phyloP scores from a whole-genome alignment of 2,113 vertebrate genomes.

The Lutjanus erythropterus region DNA sequence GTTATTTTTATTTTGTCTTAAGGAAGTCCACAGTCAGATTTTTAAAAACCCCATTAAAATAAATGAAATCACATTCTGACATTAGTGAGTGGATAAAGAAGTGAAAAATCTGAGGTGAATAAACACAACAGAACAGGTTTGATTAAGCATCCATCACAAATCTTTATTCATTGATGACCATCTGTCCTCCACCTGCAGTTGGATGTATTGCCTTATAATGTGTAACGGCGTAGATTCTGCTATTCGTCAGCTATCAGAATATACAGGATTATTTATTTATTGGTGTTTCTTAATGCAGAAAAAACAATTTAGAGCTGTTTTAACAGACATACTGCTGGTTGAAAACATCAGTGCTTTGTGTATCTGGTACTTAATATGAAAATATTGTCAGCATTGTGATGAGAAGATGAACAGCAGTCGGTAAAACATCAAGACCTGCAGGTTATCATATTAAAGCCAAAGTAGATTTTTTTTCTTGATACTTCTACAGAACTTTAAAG shows the following conservation, averaged over 20 bases:
- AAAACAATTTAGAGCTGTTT: background rate
- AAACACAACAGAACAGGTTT: background rate
- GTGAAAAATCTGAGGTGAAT: background rate
- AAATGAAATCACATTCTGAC: too few species aligned
- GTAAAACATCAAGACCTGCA: background rate
- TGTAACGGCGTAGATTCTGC: background rate
- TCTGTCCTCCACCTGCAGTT: background rate
- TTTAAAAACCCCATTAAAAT: too few species aligned
- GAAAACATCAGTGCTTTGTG: conserved; percentile 5
- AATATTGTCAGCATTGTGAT: background rate
- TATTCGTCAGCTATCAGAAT: background rate
- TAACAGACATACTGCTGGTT: background rate
- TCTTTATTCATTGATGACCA: conserved; percentile 31
- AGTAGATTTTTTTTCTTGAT: background rate
- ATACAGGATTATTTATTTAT: background rate
- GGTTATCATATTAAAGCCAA: background rate
- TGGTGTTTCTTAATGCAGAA: background rate
- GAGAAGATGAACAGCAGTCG: background rate
- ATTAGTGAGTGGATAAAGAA: too few species aligned
- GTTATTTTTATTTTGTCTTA: too few species aligned
- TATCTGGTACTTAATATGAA: background rate
- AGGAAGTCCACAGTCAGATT: too few species aligned
- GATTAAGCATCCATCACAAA: conserved; percentile 30
- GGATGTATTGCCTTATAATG: background rate
- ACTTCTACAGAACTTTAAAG: background rate